Evolutionary conservation across 1,140 invertebrate species (phyloP).

Genomic region (Thaumatotibia leucotreta): DNA sequence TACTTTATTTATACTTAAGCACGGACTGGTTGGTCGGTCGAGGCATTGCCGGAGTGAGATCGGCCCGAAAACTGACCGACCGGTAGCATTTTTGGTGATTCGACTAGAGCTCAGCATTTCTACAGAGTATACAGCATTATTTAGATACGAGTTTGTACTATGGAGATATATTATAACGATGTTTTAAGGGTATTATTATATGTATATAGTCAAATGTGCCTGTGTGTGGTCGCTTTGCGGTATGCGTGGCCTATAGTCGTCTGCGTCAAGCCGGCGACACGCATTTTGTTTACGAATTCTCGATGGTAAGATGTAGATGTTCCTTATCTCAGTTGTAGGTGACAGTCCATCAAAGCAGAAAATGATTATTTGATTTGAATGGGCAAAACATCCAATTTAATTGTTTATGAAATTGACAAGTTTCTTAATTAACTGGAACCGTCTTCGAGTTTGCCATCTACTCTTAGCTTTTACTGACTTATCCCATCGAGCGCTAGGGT

Average conservation of each 20-base stretch:
- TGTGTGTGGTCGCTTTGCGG: slow-evolving; percentile 25
- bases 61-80: not conserved
- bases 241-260: slow-evolving; percentile 20
- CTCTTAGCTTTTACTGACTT: not conserved
- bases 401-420: not conserved
- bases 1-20: slow-evolving; percentile 20
- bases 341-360: not conserved
- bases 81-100: slow-evolving; percentile 44
- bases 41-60: not conserved
- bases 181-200: slow-evolving; percentile 26
- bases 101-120: slow-evolving; percentile 31
- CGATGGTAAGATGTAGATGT: slow-evolving; percentile 2
- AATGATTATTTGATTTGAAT: not conserved
- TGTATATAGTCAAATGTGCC: slow-evolving; percentile 34
- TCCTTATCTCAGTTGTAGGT: not conserved
- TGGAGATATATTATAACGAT: slow-evolving; percentile 22
- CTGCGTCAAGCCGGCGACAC: not conserved
- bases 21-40: slow-evolving; percentile 14
- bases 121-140: slow-evolving; percentile 18
- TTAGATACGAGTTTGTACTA: slow-evolving; percentile 23
- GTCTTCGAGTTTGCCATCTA: not conserved
- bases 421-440: not conserved
- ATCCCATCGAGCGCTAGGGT: not conserved
- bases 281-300: slow-evolving; percentile 8
- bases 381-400: not conserved